phyloP scores from a whole-genome alignment of 2,888 invertebrate species.

The Melolontha melolontha region DNA sequence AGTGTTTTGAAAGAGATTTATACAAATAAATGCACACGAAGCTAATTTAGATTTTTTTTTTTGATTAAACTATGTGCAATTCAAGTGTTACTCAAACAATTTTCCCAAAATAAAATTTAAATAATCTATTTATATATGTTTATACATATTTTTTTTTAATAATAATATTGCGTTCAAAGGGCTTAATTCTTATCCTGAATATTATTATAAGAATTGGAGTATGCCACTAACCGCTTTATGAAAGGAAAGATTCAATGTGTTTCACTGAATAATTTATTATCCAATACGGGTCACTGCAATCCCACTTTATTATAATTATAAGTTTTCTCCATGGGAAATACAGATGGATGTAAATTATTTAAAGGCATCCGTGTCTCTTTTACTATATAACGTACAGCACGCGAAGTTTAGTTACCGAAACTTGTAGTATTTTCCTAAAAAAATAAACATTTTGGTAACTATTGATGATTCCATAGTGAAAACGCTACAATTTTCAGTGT shows the following conservation, averaged over 20 bases:
- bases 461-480: too few species aligned
- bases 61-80: too few species aligned
- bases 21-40: too few species aligned
- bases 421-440: conserved; percentile 12
- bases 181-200: neutral
- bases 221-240: conserved; percentile 15
- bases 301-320: conserved; percentile 53
- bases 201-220: neutral
- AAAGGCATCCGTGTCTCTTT: conserved; percentile 44
- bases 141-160: too few species aligned
- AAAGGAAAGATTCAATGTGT: conserved; percentile 35
- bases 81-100: too few species aligned
- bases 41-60: too few species aligned
- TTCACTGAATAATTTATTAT: conserved; percentile 47
- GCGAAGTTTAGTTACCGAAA: conserved; percentile 49
- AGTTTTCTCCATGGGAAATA: conserved; percentile 54
- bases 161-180: too few species aligned
- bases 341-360: conserved; percentile 55
- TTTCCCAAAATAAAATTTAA: too few species aligned
- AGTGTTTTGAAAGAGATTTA: too few species aligned
- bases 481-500: too few species aligned
- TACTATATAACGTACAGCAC: conserved; percentile 47
- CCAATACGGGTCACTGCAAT: conserved; percentile 48
- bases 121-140: too few species aligned
- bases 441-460: neutral